Evolutionary conservation across 2,797 vertebrate genomes (phyloP), one percentile per base, ranked within the genome.

Genomic region (Semaprochilodus insignis): DNA sequence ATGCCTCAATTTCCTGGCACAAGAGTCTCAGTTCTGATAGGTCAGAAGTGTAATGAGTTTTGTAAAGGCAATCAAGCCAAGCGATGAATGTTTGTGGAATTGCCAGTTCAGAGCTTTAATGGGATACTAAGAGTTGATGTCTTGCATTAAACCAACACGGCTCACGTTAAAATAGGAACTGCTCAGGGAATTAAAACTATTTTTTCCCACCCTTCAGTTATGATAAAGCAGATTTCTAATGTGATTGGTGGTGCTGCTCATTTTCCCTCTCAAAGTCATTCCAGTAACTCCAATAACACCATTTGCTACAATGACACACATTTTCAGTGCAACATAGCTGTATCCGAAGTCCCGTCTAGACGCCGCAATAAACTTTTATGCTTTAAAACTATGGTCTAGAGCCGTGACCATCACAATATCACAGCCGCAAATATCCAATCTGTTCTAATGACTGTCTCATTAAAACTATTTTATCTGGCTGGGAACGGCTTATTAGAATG

Each of bases 11-110:
- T 89, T 88, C 70, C 83, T 77, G 85, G 87, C 86, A 85, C 87
- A 80, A 90, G 84, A 87, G 88, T 87, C 90, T 84, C 82, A 0
- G 66, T 88, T 91, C 88, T 80, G 83, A 87, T 88, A 81, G 91
- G 93, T 93, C 93, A 91, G 86, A 92, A 85, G 87, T 91, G 88
- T 91, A 92, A 94, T 92, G 87, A 88, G 88, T 88, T 93, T 90
- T 87, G 83, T 87, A 85, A 54, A 87, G 81, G 87, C 90, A 91
- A 90, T 93, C 90, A 90, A 85, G 90, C 83, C 78, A 70, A 86
- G 85, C 85, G 74, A 85, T 90, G 88, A 75, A 81, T 89, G 89
- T 84, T 90, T 77, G 48, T 88, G 87, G 85, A 85, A 82, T 81
- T 81, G 77, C 54, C 74, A 85, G 77, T 80, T 76, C 55, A n/a